phyloP scores from a whole-genome alignment of 2,797 vertebrate genomes.

The Pagetopsis macropterus region DNA sequence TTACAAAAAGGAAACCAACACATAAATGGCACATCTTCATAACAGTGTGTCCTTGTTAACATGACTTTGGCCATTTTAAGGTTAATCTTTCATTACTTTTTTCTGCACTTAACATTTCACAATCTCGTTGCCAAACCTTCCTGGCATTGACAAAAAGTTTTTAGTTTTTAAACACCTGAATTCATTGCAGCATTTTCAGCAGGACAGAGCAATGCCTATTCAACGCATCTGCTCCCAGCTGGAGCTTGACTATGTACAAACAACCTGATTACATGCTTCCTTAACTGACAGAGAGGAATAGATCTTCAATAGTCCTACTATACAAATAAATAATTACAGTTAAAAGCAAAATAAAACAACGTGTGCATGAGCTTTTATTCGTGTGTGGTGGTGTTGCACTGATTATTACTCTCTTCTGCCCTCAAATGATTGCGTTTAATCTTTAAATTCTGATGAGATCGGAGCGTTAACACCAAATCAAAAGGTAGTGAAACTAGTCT shows the following conservation, averaged over 20 bases:
- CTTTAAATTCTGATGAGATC: constrained; percentile 25
- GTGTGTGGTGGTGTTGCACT: constrained; percentile 42
- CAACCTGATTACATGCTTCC: constrained; percentile 74
- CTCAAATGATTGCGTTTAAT: constrained; percentile 56
- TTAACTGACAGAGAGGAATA: constrained; percentile 61
- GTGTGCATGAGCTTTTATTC: constrained; percentile 58
- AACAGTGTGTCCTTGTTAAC: constrained; percentile 65
- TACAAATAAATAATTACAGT: constrained; percentile 75
- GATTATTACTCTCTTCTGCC: constrained; percentile 32
- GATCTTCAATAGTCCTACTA: constrained; percentile 65
- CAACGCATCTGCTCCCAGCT: constrained; percentile 53
- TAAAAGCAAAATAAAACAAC: constrained; percentile 58
- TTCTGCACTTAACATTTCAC: constrained; percentile 56
- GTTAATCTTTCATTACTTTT: constrained; percentile 43
- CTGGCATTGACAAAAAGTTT: constrained; percentile 36
- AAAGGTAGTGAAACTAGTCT: constrained; percentile 42
- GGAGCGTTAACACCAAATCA: constrained; percentile 29
- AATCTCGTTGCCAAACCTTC: constrained; percentile 61
- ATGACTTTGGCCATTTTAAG: constrained; percentile 71
- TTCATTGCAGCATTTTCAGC: constrained; percentile 79
- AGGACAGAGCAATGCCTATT: constrained; percentile 53
- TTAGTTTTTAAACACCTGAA: constrained; percentile 74
- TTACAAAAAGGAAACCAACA: constrained; percentile 60
- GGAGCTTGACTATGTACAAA: constrained; percentile 73
- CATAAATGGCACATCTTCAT: constrained; percentile 76